Evolutionary conservation across 1,140 invertebrate genomes (phyloP).

Genomic region (Drosophila insularis): DNA sequence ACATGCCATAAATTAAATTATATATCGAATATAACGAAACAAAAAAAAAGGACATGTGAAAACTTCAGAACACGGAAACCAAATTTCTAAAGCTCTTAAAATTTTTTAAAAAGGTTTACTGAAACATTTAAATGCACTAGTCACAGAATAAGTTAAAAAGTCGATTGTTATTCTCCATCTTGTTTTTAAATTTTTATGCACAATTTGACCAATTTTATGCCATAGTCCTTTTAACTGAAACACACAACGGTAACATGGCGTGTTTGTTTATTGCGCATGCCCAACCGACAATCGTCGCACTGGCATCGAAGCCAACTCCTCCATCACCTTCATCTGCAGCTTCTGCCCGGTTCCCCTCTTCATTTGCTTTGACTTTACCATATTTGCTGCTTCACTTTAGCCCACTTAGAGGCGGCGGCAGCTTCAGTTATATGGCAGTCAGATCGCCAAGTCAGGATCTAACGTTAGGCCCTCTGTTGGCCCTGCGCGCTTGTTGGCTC

Average conservation of each 20-base stretch:
- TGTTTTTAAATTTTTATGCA: background rate
- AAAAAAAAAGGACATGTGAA: no score
- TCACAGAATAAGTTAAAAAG: no score
- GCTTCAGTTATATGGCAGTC: constrained; percentile 23
- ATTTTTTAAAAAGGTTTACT: no score
- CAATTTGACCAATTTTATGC: background rate
- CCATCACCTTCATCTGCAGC: constrained; percentile 39
- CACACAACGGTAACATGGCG: constrained; percentile 73
- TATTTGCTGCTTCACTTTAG: constrained; percentile 63
- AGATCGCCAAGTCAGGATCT: constrained; percentile 73
- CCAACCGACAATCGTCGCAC: constrained; percentile 71
- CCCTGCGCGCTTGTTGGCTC: constrained; percentile 51
- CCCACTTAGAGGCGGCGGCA: constrained; percentile 55
- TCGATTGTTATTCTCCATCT: no score
- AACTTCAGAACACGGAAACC: no score
- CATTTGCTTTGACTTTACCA: background rate
- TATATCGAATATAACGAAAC: no score
- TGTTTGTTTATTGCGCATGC: constrained; percentile 81
- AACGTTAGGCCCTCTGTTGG: constrained; percentile 15
- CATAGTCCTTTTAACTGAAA: constrained; percentile 38
- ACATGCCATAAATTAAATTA: no score
- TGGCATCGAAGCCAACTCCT: constrained; percentile 37
- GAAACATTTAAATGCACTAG: no score
- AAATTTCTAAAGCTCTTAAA: no score
- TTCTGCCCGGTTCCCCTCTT: constrained; percentile 23